Conservation (phyloP, 1,140 invertebrate genomes). For the Asbolus verrucosus region DNA sequence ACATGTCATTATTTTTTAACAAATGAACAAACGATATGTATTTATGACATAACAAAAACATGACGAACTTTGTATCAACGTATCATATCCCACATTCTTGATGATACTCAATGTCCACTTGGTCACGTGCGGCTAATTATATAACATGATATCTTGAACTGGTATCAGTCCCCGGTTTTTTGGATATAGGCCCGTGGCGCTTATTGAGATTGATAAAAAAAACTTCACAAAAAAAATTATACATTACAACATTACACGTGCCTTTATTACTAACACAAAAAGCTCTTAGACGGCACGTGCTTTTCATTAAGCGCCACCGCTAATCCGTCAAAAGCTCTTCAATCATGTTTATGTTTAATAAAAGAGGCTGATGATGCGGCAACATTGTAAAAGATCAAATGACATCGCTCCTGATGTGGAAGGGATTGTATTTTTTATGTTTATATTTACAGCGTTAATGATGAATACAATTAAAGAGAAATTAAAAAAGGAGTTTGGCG, state of each 20-base stretch:
- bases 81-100: constrained; percentile 12
- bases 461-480: too few species aligned
- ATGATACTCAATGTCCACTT: constrained; percentile 20
- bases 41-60: too few species aligned
- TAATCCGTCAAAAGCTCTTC: constrained; percentile 34
- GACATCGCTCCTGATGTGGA: too few species aligned
- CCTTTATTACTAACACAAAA: constrained; percentile 22
- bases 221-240: constrained; percentile 10
- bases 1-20: too few species aligned
- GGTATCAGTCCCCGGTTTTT: constrained; percentile 20
- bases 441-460: too few species aligned
- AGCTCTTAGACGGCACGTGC: constrained; percentile 36
- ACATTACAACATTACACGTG: constrained; percentile 31
- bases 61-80: too few species aligned
- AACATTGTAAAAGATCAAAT: too few species aligned
- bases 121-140: constrained; percentile 28
- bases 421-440: not conserved
- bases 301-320: constrained; percentile 33
- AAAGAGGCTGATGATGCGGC: not conserved
- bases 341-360: constrained; percentile 35
- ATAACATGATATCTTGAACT: constrained; percentile 24
- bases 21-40: too few species aligned
- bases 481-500: too few species aligned
- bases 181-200: constrained; percentile 5
- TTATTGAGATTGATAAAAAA: constrained; percentile 30